Percentiles rank a stretch among this genome's conserved stretches.
Conservation (phyloP, 2,888 invertebrate genomes). For the Boloria selene region DNA sequence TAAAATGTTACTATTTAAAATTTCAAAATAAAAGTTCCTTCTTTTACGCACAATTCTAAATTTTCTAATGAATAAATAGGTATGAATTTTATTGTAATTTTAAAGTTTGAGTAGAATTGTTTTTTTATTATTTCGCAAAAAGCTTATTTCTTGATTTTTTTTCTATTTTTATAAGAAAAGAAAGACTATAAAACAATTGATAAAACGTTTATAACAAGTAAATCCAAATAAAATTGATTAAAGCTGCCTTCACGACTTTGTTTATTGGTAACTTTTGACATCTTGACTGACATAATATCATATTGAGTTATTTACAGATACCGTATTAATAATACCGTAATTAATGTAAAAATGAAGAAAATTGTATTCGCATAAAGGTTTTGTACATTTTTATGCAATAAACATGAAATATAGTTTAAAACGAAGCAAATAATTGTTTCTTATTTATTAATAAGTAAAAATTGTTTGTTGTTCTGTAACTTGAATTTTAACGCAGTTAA, state of each 20-base stretch:
- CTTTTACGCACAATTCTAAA: conserved; percentile 7
- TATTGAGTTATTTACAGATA: conserved; percentile 1
- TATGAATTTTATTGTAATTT: too few relatives aligned
- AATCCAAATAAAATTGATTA: too few relatives aligned
- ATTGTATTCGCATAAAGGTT: not conserved
- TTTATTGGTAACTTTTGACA: too few relatives aligned
- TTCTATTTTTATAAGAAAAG: too few relatives aligned
- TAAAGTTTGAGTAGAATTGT: too few relatives aligned
- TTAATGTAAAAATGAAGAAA: too few relatives aligned
- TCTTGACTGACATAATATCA: not conserved
- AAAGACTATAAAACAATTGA: too few relatives aligned
- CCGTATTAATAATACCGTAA: conserved; percentile 15
- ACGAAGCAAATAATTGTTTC: not conserved
- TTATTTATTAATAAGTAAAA: too few relatives aligned
- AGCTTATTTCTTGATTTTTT: too few relatives aligned
- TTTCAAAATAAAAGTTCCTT: conserved; percentile 9
- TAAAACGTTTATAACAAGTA: too few relatives aligned
- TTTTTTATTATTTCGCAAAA: too few relatives aligned
- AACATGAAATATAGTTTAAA: not conserved
- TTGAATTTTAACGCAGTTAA: conserved; percentile 3
- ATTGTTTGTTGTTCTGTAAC: not conserved
- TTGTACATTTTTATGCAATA: conserved; percentile 3
- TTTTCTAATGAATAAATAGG: not conserved
- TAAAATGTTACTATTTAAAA: conserved; percentile 1
- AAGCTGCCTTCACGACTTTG: too few relatives aligned